Conservation (phyloP, 2,888 invertebrate genomes). For the Lottia scabra region DNA sequence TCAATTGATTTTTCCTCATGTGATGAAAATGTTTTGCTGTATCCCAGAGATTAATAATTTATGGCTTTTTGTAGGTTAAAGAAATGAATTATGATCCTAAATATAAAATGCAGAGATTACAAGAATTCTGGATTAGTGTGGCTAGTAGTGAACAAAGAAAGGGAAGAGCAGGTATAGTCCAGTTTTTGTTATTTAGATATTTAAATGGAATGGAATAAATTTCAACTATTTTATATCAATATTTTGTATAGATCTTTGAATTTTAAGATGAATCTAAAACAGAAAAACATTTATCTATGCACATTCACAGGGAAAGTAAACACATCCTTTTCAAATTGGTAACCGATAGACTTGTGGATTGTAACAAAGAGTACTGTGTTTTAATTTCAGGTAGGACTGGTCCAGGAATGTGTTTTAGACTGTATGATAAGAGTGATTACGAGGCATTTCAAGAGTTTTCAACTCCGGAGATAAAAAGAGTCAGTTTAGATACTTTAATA, state of each 20-base stretch:
- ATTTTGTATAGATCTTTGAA: no score
- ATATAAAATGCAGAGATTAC: conserved; percentile 84
- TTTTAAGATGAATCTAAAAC: no score
- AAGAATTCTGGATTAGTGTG: conserved; percentile 97
- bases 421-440: conserved; percentile 83
- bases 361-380: no score
- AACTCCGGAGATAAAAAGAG: conserved; percentile 92
- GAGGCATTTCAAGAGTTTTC: conserved; percentile 84
- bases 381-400: conserved; percentile 74
- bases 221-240: no score
- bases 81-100: conserved; percentile 95
- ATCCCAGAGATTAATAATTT: no score
- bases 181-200: no score
- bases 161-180: conserved; percentile 80
- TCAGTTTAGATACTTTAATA: conserved; percentile 91
- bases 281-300: no score
- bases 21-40: no score
- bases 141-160: conserved; percentile 97
- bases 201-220: no score
- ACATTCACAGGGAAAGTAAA: no score
- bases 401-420: conserved; percentile 92
- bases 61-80: conserved; percentile 72
- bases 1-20: not conserved
- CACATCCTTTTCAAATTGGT: no score
- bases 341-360: no score